These are phyloP conservation scores for Pempheris klunzingeri DNA, from an alignment of 2,797 vertebrate genomes.

Conservation along the genomic window DNA sequence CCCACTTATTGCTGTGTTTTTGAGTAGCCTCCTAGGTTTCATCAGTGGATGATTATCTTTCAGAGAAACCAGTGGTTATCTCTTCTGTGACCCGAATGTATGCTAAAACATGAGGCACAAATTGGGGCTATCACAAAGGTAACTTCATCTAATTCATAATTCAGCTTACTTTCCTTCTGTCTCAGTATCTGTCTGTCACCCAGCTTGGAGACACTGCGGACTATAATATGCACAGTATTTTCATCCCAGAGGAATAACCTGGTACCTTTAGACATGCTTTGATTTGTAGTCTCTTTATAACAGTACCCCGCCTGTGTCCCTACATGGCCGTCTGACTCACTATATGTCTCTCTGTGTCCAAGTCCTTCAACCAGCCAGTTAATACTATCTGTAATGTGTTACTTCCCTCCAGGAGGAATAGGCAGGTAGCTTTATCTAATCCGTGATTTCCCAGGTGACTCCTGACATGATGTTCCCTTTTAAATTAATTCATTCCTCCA, in stretches of 20 bases:
- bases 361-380: constrained; percentile 27
- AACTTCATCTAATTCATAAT: not conserved
- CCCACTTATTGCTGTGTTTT: too few species aligned
- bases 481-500: constrained; percentile 57
- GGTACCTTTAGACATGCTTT: constrained; percentile 35
- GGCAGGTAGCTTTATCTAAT: constrained; percentile 61
- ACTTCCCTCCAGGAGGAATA: constrained; percentile 40
- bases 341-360: constrained; percentile 20
- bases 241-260: constrained; percentile 21
- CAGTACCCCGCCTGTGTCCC: not conserved
- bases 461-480: constrained; percentile 31
- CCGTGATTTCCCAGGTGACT: constrained; percentile 63
- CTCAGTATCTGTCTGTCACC: not conserved
- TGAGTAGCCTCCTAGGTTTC: not conserved
- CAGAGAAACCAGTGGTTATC: not conserved
- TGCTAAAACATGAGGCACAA: not conserved
- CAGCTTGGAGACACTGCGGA: not conserved
- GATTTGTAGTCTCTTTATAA: constrained; percentile 13
- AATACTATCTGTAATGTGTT: constrained; percentile 43
- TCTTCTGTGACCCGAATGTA: not conserved
- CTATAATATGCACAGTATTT: constrained; percentile 14
- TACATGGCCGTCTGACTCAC: constrained; percentile 20
- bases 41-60: not conserved
- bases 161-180: not conserved
- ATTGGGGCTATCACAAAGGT: not conserved